phyloP scores from a whole-genome alignment of 2,797 vertebrate species.

The Esox masquinongy region DNA sequence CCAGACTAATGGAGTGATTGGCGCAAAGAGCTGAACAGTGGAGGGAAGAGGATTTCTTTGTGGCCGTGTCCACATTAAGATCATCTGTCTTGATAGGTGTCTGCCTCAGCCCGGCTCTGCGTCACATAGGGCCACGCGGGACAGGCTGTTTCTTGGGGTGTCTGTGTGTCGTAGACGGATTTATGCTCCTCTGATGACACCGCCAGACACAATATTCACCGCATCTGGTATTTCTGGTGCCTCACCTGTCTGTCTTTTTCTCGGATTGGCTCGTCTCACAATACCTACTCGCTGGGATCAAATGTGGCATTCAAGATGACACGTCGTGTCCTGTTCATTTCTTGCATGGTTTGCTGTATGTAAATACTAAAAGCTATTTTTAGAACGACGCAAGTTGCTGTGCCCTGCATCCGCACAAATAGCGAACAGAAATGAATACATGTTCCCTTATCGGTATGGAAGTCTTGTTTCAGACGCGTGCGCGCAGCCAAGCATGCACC shows the following conservation, averaged over 20 bases:
- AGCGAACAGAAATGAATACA: conserved; percentile 31
- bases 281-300: not conserved
- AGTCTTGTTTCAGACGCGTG: conserved; percentile 20
- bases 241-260: not conserved
- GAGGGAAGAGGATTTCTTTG: conserved; percentile 4
- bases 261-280: not conserved
- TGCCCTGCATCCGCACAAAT: conserved; percentile 29
- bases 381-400: conserved; percentile 12
- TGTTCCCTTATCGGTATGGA: conserved; percentile 22
- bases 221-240: not conserved
- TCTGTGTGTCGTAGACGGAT: not conserved
- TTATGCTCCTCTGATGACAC: not conserved
- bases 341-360: conserved; percentile 10
- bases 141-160: not conserved
- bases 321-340: not conserved
- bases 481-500: conserved; percentile 16
- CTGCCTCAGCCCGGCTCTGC: not conserved
- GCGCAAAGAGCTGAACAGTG: conserved; percentile 25
- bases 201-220: not conserved
- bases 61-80: not conserved
- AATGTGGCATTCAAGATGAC: not conserved
- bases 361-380: conserved; percentile 2
- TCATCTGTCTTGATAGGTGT: not conserved
- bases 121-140: not conserved
- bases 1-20: conserved; percentile 61